Evolutionary conservation across 2,888 invertebrate genomes (phyloP), one percentile per base, ranked within the genome.

Genomic region (Cloeon dipterum): DNA sequence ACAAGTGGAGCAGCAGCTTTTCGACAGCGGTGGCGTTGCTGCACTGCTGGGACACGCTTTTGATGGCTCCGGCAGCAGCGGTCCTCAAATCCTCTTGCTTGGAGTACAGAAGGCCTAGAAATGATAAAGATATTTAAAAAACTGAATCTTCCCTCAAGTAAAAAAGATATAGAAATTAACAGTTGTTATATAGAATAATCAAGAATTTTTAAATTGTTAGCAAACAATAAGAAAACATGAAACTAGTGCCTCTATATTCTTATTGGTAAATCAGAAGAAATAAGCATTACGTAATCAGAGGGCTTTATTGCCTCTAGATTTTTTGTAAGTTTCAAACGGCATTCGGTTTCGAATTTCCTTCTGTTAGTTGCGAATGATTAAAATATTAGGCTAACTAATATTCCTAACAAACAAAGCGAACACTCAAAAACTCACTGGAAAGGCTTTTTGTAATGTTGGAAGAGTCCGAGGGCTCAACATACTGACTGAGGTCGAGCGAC

Each of bases 391-490:
- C n/a, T n/a, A n/a, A n/a, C n/a, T n/a, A n/a, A n/a, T n/a, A n/a
- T n/a, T n/a, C n/a, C n/a, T n/a, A n/a, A n/a, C n/a, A n/a, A n/a
- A n/a, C n/a, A n/a, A n/a, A n/a, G n/a, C n/a, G n/a, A n/a, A n/a
- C n/a, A n/a, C n/a, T n/a, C n/a, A n/a, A n/a, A n/a, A n/a, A n/a
- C n/a, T n/a, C n/a, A 77, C 77, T 70, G 44, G 82, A 77, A 35
- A 91, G 59, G 46, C 74, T 73, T 56, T 82, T 85, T 13, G 79
- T 81, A 35, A 93, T 66, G 46, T 81, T 81, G 7, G 29, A n/a
- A 5, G 29, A 14, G n/a, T 29, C 29, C 11, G 29, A n/a, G 7
- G 29, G 29, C 26, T 66, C 55, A 5, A 76, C 74, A 53, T 77
- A 74, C 35, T 68, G 68, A 50, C 83, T 85, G 19, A 91, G 62